A percentile compares a stretch with the other conserved stretches of the same genome.
Conservation (phyloP, 1,140 invertebrate genomes). For the Homarus americanus region DNA sequence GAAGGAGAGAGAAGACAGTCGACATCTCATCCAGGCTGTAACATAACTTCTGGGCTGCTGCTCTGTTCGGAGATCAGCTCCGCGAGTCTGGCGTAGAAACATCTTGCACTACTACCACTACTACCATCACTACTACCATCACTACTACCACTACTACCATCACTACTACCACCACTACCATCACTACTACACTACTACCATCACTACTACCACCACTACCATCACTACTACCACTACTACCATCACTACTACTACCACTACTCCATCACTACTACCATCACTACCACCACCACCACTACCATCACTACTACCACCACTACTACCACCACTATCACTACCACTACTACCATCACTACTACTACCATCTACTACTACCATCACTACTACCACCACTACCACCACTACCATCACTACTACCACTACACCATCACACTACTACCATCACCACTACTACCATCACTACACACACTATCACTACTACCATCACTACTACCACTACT, state of each 20-base stretch:
- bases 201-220: not conserved
- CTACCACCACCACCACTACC: no score
- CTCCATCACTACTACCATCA: no score
- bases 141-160: no score
- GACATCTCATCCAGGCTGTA: no score
- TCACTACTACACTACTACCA: no score
- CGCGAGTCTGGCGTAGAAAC: no score
- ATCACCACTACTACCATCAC: not conserved
- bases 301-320: not conserved
- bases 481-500: not conserved
- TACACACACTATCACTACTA: not conserved
- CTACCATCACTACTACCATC: no score
- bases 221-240: not conserved
- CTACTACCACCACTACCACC: not conserved
- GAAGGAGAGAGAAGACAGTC: no score
- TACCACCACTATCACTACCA: not conserved
- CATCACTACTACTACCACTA: no score
- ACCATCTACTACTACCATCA: not conserved
- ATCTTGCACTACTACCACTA: not conserved
- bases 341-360: not conserved
- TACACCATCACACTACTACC: not conserved
- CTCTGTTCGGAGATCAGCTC: no score
- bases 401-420: not conserved
- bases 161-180: no score
- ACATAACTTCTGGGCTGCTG: no score